Conservation (phyloP, 2,797 vertebrate genomes). For the Tiaroga cobitis region DNA sequence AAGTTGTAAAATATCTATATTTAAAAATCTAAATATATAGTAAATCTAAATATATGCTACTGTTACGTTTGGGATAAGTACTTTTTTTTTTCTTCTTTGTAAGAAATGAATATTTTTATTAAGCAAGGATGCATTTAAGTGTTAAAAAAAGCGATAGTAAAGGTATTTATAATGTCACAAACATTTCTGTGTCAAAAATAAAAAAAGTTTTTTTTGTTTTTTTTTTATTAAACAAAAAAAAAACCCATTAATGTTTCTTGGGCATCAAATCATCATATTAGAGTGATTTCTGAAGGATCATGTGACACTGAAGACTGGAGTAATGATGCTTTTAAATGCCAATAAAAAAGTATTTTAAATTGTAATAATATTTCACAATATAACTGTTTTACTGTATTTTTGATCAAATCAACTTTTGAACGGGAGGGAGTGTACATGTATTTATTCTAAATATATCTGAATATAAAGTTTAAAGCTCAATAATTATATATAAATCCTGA, state of each 20-base stretch:
- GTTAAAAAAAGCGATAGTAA: not conserved
- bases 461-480: not conserved
- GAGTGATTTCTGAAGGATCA: too few relatives aligned
- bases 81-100: not conserved
- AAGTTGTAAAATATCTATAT: not conserved
- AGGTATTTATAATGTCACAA: not conserved
- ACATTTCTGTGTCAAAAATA: not conserved
- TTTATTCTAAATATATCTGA: not conserved
- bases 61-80: not conserved
- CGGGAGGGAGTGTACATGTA: too few relatives aligned
- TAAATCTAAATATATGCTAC: not conserved
- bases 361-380: not conserved
- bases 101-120: not conserved
- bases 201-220: not conserved
- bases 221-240: not conserved
- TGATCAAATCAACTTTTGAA: not conserved
- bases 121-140: not conserved
- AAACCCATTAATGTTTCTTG: too few relatives aligned
- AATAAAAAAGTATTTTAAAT: not conserved
- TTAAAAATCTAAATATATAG: not conserved
- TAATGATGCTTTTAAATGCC: too few relatives aligned
- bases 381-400: not conserved
- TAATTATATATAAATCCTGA: not conserved
- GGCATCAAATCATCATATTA: too few relatives aligned
- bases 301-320: too few relatives aligned